Base-by-base conservation (phyloP, 2,888 invertebrate genomes). In the Reticulitermes lucifugus region DNA sequence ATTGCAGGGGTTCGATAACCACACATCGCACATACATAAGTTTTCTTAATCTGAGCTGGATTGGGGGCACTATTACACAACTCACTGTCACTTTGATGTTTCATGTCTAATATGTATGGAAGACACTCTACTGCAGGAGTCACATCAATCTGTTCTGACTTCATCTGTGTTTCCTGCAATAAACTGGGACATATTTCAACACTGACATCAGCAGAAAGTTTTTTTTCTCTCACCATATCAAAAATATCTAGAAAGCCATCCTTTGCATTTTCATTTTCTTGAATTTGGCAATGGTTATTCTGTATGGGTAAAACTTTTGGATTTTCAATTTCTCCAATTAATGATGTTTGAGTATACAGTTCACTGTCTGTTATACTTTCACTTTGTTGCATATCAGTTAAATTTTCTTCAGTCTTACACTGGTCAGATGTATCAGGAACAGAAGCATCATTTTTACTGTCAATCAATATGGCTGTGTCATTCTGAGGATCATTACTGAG, bases 1-100 rank as follows among this genome's bases (percentile, higher is more conserved):
- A 85, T 51, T 29, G 73, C 35, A 4, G 81, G 29, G 51, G 70
- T 79, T 70, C 83, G 43, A 79, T 70, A 86, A 1, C 85, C 85
- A 83, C 87, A 87, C 43, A 82, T 73, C 21, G 85, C 85, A 85
- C 87, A 87, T 14, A 85, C 79, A 84, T 82, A 86, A 18, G 83
- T 71, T 73, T 80, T 83, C 65, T 86, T 85, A n/a, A 18, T 81
- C 12, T 51, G 59, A 55, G 14, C 22, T 55, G 59, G n/a, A 79
- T 2, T 43, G 35, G 41, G 65, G 4, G 60, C 81, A 60, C 29
- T 35, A 2, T n/a, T 25, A 79, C 21, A 29, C 12, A 29, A 25
- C 9, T 55, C 25, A 18, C 79, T 35, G 7, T 25, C 35, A 59
- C n/a, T n/a, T 29, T 35, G 22, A 81, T 60, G 9, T 29, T 81